These are phyloP conservation scores for Myotis daubentonii DNA, from an alignment of 2,797 vertebrate species.

Conservation along the genomic window DNA sequence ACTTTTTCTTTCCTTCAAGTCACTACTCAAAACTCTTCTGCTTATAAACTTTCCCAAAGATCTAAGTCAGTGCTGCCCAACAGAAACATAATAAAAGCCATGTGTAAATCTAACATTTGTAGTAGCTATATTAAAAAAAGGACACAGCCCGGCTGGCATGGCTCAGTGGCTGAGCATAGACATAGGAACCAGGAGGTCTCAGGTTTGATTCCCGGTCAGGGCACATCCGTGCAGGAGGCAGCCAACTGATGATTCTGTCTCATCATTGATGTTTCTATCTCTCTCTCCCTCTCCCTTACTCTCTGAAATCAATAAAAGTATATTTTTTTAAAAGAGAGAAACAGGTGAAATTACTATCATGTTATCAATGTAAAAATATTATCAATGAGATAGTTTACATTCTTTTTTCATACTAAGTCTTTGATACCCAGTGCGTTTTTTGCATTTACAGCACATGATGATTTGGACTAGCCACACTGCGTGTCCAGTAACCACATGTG, in stretches of 20 bases:
- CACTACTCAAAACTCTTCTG: not conserved
- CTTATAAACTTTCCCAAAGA: constrained; percentile 5
- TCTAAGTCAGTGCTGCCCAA: constrained; percentile 18
- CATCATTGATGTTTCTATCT: no score
- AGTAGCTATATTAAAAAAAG: not conserved
- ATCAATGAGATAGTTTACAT: not conserved
- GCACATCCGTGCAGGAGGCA: no score
- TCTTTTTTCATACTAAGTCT: constrained; percentile 21
- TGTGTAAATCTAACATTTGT: constrained; percentile 4
- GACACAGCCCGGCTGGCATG: not conserved
- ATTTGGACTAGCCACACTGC: not conserved
- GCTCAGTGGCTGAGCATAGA: no score
- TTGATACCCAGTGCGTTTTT: constrained; percentile 8
- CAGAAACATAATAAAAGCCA: not conserved
- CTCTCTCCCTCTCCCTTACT: no score
- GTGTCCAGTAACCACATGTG: not conserved
- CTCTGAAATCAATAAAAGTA: no score
- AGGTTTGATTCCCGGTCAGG: no score
- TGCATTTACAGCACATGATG: not conserved
- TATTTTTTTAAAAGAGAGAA: not conserved
- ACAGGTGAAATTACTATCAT: not conserved
- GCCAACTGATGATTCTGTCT: no score
- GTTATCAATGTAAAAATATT: constrained; percentile 22
- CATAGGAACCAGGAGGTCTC: no score
- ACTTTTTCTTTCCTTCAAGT: constrained; percentile 33